Conservation (phyloP, 2,888 invertebrate species). For the Coremacera marginata region DNA sequence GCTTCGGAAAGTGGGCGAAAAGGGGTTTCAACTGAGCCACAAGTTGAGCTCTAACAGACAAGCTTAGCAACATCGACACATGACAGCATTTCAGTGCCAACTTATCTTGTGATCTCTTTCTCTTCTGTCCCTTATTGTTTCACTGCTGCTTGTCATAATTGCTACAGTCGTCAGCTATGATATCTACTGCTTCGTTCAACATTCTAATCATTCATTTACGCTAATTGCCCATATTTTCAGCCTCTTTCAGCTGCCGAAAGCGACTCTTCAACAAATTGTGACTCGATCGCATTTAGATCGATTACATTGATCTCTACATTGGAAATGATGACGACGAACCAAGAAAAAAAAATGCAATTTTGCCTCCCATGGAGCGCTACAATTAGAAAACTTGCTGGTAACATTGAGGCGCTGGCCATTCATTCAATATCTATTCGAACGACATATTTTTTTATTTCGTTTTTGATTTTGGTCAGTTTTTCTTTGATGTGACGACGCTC, state of each 20-base stretch:
- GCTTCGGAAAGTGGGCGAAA: neutral
- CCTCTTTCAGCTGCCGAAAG: too few relatives aligned
- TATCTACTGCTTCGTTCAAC: neutral
- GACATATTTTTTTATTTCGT: neutral
- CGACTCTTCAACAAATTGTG: neutral
- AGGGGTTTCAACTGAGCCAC: neutral
- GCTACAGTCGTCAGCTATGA: too few relatives aligned
- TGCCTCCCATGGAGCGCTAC: neutral
- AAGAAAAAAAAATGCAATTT: neutral
- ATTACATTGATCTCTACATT: neutral
- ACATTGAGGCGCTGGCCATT: neutral
- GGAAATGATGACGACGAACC: neutral
- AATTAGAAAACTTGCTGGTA: conserved; percentile 7
- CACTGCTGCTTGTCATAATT: neutral
- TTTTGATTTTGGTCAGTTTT: neutral
- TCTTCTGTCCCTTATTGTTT: neutral
- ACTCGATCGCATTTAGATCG: neutral
- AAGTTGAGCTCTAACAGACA: neutral
- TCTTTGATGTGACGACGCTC: conserved; percentile 12
- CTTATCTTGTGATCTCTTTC: neutral
- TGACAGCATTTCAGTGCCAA: neutral
- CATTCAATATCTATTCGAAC: neutral
- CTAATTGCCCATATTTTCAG: neutral
- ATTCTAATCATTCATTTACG: conserved; percentile 14
- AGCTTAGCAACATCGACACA: neutral